Evolutionary conservation across 1,140 invertebrate genomes (phyloP).

Genomic region (Eciton burchellii): DNA sequence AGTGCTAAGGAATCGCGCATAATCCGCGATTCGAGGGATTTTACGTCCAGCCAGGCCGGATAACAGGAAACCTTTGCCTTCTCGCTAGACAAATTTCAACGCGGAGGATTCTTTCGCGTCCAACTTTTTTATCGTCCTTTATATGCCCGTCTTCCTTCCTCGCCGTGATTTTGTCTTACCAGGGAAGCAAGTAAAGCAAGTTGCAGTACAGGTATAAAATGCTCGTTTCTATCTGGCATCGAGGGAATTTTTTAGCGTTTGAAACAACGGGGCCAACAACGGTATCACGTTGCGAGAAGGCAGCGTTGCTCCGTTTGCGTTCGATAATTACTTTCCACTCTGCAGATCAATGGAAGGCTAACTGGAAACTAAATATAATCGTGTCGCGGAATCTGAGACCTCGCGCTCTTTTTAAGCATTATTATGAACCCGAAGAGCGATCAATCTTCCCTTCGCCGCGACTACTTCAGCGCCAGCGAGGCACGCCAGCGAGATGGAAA

Average conservation of each 20-base stretch:
- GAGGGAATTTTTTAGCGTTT: slow-evolving; percentile 38
- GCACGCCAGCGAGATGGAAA: slow-evolving; percentile 20
- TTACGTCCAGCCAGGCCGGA: not conserved
- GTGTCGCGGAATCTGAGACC: slow-evolving; percentile 38
- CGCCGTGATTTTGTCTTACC: slow-evolving; percentile 11
- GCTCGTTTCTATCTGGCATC: not conserved
- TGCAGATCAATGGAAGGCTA: slow-evolving; percentile 55
- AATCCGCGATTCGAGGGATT: slow-evolving; percentile 15
- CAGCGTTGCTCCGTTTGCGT: slow-evolving; percentile 34
- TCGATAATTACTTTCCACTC: slow-evolving; percentile 70
- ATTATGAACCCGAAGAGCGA: slow-evolving; percentile 45
- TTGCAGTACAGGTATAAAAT: slow-evolving; percentile 27
- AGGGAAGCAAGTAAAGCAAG: slow-evolving; percentile 39
- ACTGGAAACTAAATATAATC: slow-evolving; percentile 56
- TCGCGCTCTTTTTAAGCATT: slow-evolving; percentile 44
- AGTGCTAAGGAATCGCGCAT: not conserved
- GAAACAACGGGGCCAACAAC: slow-evolving; percentile 13
- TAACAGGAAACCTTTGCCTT: not conserved
- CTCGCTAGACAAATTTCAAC: slow-evolving; percentile 37
- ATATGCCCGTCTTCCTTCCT: slow-evolving; percentile 21
- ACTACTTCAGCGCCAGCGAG: not conserved
- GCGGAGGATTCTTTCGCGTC: slow-evolving; percentile 15
- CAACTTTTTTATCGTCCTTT: slow-evolving; percentile 34
- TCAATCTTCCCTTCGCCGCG: slow-evolving; percentile 12
- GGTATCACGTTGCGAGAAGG: slow-evolving; percentile 33